Percentiles rank a stretch among this genome's conserved stretches.
Evolutionary conservation across 2,113 vertebrate species (phyloP).

Genomic region (Esox niger): DNA sequence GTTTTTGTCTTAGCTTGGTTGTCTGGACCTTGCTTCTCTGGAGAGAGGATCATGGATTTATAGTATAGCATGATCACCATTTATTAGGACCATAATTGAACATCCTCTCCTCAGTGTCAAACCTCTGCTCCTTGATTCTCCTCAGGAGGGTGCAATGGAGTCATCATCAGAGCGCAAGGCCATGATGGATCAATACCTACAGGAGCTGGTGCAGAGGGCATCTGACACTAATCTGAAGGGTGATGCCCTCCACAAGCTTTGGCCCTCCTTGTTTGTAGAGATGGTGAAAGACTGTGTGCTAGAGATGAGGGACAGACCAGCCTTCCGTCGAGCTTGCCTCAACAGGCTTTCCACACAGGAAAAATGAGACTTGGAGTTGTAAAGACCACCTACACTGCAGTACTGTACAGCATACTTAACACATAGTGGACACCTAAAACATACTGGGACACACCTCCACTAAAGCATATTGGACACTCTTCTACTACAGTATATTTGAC

Average conservation of each 20-base stretch:
- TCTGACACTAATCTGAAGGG: constrained; percentile 87
- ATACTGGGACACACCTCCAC: constrained; percentile 19
- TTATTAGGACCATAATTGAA: too few relatives aligned
- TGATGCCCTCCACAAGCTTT: constrained; percentile 90
- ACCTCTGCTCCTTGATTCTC: constrained; percentile 4
- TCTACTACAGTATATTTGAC: too few relatives aligned
- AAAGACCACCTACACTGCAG: constrained; percentile 19
- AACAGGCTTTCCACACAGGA: constrained; percentile 74
- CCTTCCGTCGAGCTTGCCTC: constrained; percentile 85
- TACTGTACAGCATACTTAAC: not conserved
- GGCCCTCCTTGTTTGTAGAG: constrained; percentile 94
- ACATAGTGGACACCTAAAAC: constrained; percentile 11
- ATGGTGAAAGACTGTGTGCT: constrained; percentile 90
- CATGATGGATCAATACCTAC: constrained; percentile 77
- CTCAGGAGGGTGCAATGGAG: constrained; percentile 64
- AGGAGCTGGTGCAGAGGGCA: constrained; percentile 81
- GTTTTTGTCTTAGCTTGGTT: too few relatives aligned
- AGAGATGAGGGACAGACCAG: constrained; percentile 82
- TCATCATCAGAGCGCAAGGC: constrained; percentile 46
- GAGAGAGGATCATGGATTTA: too few relatives aligned
- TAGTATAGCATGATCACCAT: too few relatives aligned
- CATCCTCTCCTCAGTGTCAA: too few relatives aligned
- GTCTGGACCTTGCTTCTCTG: too few relatives aligned
- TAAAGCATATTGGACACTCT: constrained; percentile 1
- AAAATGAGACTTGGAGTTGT: constrained; percentile 47